Conservation (phyloP, 2,113 vertebrate species). For the Pluvianellus socialis region DNA sequence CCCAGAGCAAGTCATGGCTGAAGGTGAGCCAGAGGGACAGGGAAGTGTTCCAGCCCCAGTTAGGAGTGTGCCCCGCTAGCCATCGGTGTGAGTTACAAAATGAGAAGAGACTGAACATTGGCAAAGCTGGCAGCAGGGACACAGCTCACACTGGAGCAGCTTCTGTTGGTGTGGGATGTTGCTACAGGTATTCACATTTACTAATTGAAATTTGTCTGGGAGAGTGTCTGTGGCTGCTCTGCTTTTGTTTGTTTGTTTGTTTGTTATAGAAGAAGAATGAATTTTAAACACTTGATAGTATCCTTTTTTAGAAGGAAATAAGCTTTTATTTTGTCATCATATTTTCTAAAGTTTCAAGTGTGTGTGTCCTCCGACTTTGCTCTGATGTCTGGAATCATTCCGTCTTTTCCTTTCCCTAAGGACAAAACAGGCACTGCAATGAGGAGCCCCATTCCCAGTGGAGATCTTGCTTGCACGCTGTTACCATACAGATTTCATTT, state of each 20-base stretch:
- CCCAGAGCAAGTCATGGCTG: accelerated
- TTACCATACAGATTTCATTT: not conserved
- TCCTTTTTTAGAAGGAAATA: not conserved
- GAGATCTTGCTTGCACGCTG: no score
- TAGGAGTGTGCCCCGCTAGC: accelerated
- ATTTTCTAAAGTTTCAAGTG: not conserved
- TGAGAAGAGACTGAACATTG: accelerated
- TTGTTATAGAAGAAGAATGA: not conserved
- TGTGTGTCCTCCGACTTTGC: not conserved
- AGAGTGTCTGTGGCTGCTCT: not conserved
- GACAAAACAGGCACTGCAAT: accelerated
- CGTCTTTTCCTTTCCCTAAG: not conserved
- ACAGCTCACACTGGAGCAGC: not conserved
- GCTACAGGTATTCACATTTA: not conserved
- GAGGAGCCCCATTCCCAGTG: not conserved
- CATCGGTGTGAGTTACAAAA: not conserved
- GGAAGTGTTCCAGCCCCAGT: accelerated
- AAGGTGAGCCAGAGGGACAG: not conserved
- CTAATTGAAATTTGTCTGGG: not conserved
- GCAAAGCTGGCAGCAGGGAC: not conserved
- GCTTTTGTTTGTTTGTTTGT: not conserved
- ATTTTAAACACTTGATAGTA: not conserved
- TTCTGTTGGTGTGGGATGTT: not conserved
- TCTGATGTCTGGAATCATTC: not conserved
- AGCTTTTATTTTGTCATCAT: not conserved